Conservation (phyloP, 2,888 invertebrate species). For the Ichneumon xanthorius region DNA sequence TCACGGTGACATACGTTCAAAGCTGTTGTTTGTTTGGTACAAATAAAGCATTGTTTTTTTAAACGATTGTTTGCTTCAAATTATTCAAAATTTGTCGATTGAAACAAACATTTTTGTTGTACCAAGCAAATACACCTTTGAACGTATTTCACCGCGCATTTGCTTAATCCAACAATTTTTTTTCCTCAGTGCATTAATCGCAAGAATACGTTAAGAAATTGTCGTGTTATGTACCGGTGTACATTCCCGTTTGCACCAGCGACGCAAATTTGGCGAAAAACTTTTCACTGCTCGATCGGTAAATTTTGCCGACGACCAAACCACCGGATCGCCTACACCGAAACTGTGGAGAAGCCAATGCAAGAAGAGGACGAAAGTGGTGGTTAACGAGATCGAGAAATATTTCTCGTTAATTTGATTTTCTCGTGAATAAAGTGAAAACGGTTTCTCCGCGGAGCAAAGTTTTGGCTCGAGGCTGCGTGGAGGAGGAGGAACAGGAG, state of each 20-base stretch:
- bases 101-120: too few relatives aligned
- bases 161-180: too few relatives aligned
- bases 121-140: too few relatives aligned
- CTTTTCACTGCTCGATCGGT: not conserved
- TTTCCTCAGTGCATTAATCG: too few relatives aligned
- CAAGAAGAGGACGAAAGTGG: not conserved
- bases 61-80: too few relatives aligned
- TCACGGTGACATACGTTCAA: too few relatives aligned
- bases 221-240: not conserved
- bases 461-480: slow-evolving; percentile 11
- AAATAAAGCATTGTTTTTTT: too few relatives aligned
- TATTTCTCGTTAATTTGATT: slow-evolving; percentile 10
- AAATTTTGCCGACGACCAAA: not conserved
- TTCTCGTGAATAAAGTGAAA: not conserved
- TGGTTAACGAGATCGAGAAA: slow-evolving; percentile 19
- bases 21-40: too few relatives aligned
- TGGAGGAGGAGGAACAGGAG: not conserved
- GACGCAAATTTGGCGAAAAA: not conserved
- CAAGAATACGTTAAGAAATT: too few relatives aligned
- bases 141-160: too few relatives aligned
- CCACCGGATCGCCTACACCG: too few relatives aligned
- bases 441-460: not conserved
- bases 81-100: too few relatives aligned
- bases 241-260: not conserved
- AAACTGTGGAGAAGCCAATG: not conserved